Base-by-base conservation (phyloP, 2,797 vertebrate genomes). In the Harpagifer antarcticus region DNA sequence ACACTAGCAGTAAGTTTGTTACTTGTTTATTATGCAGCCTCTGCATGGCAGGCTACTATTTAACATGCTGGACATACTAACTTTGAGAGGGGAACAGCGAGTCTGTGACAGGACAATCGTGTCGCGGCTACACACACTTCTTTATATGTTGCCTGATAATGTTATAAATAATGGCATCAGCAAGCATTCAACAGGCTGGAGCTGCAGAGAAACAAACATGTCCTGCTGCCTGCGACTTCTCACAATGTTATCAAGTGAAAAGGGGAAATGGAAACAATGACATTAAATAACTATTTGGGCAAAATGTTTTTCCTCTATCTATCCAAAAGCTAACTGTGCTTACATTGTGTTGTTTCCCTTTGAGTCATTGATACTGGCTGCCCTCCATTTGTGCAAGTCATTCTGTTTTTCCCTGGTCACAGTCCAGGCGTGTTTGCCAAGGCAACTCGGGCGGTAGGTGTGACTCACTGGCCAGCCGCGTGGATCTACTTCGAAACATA, bases 211-310 rank as follows among this genome's bases (percentile, higher is more conserved):
- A 86, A 84, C 78, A 78, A 90, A 86, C 80, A 72, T 0, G 79
- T 63, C 73, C 76, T 20, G 63, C 85, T 76, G 83, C 81, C 65
- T 74, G 78, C 31, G 17, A 76, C 70, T 47, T 69, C 74, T 50
- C 71, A 89, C 87, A 87, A 82, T 87, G 82, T 82, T 88, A 88
- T 91, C 84, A 68, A 86, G 65, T 63, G 53, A 90, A 82, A 23
- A 82, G n/a, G n/a, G n/a, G n/a, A n/a, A n/a, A n/a, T 73, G 70
- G 69, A 81, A 90, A 93, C 89, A 92, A 92, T 89, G 53, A 69
- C 68, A 86, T 88, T 86, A 86, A 92, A 91, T 87, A 90, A 88
- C 76, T 81, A 77, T 90, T 86, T 90, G 74, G 86, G 72, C 76
- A 84, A 79, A 86, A 83, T 86, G 60, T 55, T 78, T 86, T 85